Evolutionary conservation across 2,113 vertebrate genomes (phyloP), one percentile per base, ranked within the genome.

Genomic region (Megaptera novaeangliae): DNA sequence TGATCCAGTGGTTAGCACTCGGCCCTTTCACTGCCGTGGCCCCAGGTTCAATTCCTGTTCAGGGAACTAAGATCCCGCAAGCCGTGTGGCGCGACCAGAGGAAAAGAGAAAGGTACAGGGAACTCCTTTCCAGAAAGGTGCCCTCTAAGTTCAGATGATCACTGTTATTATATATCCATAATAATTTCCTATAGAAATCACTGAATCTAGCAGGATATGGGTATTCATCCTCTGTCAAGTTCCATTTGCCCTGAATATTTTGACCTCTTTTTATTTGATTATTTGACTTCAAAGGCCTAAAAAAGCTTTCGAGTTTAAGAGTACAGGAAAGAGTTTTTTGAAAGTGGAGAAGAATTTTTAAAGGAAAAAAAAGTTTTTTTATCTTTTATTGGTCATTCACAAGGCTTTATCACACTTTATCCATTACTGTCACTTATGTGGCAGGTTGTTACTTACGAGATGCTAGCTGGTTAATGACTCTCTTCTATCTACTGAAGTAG

Each of bases 211-310:
- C 34, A 88, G 52, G 49, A 55, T 27, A 31, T 66, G 8, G 8
- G 84, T 97, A 29, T 91, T 93, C 25, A 31, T 77, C 23, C 2
- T 95, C 31, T 82, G 12, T 91, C 21, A 75, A 46, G 14, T 10
- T 95, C 21, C 27, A 59, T 91, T 95, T 95, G 52, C 41, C 52
- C 15, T 83, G 36, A 94, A 49, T 77, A 77, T 92, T 92, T 86
- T 87, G 46, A 77, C 15, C 34, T 2, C 11, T 59, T 86, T 91
- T 77, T 90, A 94, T 82, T 86, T 74, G 72, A 85, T 41, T 9
- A 63, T 87, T 82, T 68, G 49, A 91, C 66, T 93, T 93, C 31
- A 86, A 66, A 91, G 66, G 10, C 44, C 59, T 77, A 63, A 41
- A 68, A 29, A 93, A 91, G 29, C 49, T n/a, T 36, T 25, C 94